These are phyloP conservation scores for Harmothoe impar DNA, from an alignment of 2,888 invertebrate genomes.

Conservation along the genomic window DNA sequence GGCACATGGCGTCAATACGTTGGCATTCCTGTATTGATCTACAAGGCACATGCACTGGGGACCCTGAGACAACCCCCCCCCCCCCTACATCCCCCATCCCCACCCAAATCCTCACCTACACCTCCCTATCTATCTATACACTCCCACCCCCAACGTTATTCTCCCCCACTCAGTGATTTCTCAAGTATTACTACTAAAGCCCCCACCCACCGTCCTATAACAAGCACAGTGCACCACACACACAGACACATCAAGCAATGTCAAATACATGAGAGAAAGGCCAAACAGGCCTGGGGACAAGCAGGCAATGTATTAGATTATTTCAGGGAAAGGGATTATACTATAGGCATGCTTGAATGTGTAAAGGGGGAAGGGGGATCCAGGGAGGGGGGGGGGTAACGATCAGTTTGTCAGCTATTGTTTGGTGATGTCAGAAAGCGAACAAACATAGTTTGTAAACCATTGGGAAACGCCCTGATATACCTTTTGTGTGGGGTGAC, in stretches of 20 bases:
- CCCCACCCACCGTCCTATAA: background rate
- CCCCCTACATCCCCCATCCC: background rate
- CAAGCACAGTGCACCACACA: background rate
- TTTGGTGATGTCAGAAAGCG: background rate
- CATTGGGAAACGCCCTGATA: too few relatives aligned
- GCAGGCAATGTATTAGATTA: background rate
- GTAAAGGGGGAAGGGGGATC: too few relatives aligned
- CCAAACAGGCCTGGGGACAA: background rate
- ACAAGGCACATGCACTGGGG: background rate
- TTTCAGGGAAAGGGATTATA: background rate
- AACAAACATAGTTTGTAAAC: too few relatives aligned
- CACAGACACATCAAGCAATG: background rate
- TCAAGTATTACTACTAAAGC: background rate
- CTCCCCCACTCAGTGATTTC: background rate
- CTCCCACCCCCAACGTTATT: too few relatives aligned
- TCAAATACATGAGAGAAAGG: background rate
- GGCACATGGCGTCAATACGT: slow-evolving; percentile 12
- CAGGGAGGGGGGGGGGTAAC: too few relatives aligned
- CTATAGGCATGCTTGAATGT: too few relatives aligned
- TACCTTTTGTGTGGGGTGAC: too few relatives aligned
- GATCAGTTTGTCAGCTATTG: background rate
- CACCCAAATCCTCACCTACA: background rate
- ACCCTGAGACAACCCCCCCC: background rate
- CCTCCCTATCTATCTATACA: too few relatives aligned
- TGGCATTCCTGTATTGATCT: slow-evolving; percentile 33